Evolutionary conservation across 2,888 invertebrate species (phyloP), one percentile per base, ranked within the genome.

Genomic region (Mongoloraphidia duomilia): DNA sequence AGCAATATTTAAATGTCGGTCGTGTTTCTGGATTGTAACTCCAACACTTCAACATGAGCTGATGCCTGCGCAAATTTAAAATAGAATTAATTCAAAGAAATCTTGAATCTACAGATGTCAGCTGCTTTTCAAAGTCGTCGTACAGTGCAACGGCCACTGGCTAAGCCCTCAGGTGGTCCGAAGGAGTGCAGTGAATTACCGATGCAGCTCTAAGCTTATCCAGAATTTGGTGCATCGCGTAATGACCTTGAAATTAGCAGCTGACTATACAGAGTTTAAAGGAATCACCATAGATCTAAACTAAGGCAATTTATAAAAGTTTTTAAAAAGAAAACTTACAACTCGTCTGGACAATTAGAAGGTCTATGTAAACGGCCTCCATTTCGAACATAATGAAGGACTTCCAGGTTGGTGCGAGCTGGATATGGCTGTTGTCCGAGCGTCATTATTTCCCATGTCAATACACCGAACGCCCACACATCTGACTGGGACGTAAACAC

Each of bases 381-480:
- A 3, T 81, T 80, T 53, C 90, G 77, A 9, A 97, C 93, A 65
- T 87, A 89, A 58, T 88, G 81, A 50, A 95, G 70, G 33, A 97
- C 96, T 65, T 96, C 93, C 11, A 88, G 73, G 70, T 97, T 96
- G 50, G 86, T 88, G 53, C 89, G 76, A 9, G 92, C 93, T 8
- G 90, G 92, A 69, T 98, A 98, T 0, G 98, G 98, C 64, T 95
- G 93, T 63, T 94, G 91, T 0, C 97, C 97, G 45, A 97, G 69
- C 0, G 96, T 92, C 63, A 97, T 79, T 44, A 97, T 90, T 74
- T 98, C 98, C 95, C 96, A 97, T 63, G 95, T 79, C 3, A 97
- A 71, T 0, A 97, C 87, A 0, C 87, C 90, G 70, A 91, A 92
- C 0, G 91, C 84, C 96, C 96, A 96, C 5, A 96, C 94, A 66